phyloP scores from a whole-genome alignment of 2,113 vertebrate species.

The Nesoenas mayeri region DNA sequence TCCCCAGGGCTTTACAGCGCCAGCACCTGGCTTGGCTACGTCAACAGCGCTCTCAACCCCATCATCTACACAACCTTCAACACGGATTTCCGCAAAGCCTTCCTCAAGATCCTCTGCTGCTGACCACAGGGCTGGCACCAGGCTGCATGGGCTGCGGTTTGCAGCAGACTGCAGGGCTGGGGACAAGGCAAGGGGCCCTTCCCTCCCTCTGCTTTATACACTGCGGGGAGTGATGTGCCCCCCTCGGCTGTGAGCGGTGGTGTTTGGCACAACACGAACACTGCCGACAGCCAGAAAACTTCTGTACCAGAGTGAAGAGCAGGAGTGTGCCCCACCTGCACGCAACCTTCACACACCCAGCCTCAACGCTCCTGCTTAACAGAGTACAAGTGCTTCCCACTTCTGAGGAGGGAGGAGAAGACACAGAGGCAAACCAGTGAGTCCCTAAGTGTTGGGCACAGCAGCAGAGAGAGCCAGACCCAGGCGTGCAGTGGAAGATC shows the following conservation, averaged over 20 bases:
- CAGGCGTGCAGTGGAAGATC: accelerated
- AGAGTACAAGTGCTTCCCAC: not conserved
- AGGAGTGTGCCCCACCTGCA: accelerated
- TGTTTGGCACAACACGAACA: accelerated
- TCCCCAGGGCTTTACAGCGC: constrained; percentile 87
- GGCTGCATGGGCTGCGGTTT: not conserved
- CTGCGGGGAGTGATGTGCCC: not conserved
- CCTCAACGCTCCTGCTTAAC: not conserved
- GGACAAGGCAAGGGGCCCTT: not conserved
- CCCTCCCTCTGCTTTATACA: not conserved
- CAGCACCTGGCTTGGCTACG: constrained; percentile 92
- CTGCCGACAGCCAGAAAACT: not conserved
- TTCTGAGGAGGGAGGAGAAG: not conserved
- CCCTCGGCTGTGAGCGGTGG: accelerated
- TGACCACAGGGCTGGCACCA: not conserved
- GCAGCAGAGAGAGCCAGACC: not conserved
- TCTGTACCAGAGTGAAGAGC: not conserved
- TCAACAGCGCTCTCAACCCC: constrained; percentile 93
- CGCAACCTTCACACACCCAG: not conserved
- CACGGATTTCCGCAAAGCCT: constrained; percentile 90
- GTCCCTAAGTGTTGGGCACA: not conserved
- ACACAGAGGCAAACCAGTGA: not conserved
- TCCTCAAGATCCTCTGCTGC: constrained; percentile 93
- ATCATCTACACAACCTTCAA: constrained; percentile 96
- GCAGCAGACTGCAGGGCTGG: not conserved